phyloP scores from a whole-genome alignment of 2,113 vertebrate genomes.

The Uria lomvia region DNA sequence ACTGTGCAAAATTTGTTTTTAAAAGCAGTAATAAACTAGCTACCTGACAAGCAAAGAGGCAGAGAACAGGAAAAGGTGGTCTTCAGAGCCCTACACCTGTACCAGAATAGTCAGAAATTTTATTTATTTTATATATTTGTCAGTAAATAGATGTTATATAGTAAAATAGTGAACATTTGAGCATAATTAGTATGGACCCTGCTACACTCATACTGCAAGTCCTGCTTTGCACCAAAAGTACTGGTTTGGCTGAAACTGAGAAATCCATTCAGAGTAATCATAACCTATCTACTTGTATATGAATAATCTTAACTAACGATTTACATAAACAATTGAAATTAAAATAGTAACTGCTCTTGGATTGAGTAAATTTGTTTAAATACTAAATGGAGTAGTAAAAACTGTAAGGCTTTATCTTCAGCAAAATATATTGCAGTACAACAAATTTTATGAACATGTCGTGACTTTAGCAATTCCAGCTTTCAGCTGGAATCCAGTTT shows the following conservation, averaged over 20 bases:
- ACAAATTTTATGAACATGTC: slow-evolving; percentile 41
- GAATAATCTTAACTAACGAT: slow-evolving; percentile 50
- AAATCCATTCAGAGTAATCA: slow-evolving; percentile 61
- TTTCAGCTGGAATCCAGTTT: slow-evolving; percentile 34
- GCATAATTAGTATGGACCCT: neutral
- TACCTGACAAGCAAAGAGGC: neutral
- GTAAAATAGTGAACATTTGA: neutral
- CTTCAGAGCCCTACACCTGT: neutral
- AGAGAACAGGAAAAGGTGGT: neutral
- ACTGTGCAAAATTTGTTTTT: neutral
- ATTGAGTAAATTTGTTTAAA: slow-evolving; percentile 50
- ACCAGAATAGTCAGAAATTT: neutral
- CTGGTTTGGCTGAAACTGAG: slow-evolving; percentile 72
- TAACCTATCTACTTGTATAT: slow-evolving; percentile 42
- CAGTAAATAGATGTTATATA: neutral
- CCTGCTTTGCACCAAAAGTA: slow-evolving; percentile 42
- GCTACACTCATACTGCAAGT: slow-evolving; percentile 49
- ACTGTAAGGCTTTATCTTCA: slow-evolving; percentile 2
- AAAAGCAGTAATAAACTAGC: slow-evolving; percentile 9
- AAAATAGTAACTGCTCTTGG: slow-evolving; percentile 20
- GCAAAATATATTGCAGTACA: slow-evolving; percentile 2
- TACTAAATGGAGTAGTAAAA: slow-evolving; percentile 11
- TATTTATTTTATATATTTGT: neutral
- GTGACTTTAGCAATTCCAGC: slow-evolving; percentile 53
- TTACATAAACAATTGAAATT: slow-evolving; percentile 40